Evolutionary conservation across 2,888 invertebrate genomes (phyloP).

Genomic region (Tenthredo scrophulariae): DNA sequence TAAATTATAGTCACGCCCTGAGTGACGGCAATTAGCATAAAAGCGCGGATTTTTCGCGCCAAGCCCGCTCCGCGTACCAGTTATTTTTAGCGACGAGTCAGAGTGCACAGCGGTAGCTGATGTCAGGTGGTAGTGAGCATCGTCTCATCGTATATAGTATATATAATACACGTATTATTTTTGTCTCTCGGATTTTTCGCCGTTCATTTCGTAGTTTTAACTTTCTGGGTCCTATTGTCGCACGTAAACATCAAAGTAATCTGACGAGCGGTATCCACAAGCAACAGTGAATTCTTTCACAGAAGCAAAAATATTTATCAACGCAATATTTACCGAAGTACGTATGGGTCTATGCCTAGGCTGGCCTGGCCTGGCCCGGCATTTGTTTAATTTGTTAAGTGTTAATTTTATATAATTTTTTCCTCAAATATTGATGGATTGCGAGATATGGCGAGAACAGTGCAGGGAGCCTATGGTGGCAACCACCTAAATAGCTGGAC

Average conservation of each 20-base stretch:
- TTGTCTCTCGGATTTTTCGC: not conserved
- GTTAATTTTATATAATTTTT: slow-evolving; percentile 75
- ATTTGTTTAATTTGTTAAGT: slow-evolving; percentile 74
- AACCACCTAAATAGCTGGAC: slow-evolving; percentile 65
- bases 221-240: not conserved
- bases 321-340: slow-evolving; percentile 71
- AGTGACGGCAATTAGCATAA: slow-evolving; percentile 73
- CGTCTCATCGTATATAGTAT: not conserved
- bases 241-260: not conserved
- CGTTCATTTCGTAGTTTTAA: not conserved
- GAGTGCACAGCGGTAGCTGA: slow-evolving; percentile 25
- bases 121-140: slow-evolving; percentile 31
- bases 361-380: slow-evolving; percentile 57
- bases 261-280: not conserved
- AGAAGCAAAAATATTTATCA: slow-evolving; percentile 74
- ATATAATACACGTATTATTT: not conserved
- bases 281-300: slow-evolving; percentile 68
- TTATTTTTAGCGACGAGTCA: slow-evolving; percentile 72
- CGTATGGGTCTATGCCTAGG: slow-evolving; percentile 54
- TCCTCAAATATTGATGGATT: slow-evolving; percentile 65
- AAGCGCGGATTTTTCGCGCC: slow-evolving; percentile 70
- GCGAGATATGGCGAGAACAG: slow-evolving; percentile 57
- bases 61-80: slow-evolving; percentile 57
- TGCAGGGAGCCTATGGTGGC: slow-evolving; percentile 45
- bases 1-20: slow-evolving; percentile 57